phyloP scores from a whole-genome alignment of 1,140 invertebrate species.

The Elymnias hypermnestra region DNA sequence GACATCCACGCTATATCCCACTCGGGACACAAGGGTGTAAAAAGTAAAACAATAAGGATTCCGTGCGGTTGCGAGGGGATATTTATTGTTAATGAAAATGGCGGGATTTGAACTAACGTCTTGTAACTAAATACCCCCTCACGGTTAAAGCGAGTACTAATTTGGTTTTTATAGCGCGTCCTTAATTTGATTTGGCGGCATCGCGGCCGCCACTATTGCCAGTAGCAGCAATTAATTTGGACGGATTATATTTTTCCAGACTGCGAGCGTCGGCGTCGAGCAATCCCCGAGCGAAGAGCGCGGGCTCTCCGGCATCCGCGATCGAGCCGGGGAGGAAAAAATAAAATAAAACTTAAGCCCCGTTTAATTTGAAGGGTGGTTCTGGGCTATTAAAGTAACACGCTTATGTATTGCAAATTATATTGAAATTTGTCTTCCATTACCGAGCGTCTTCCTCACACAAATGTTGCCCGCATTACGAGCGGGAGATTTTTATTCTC shows the following conservation, averaged over 20 bases:
- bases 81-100: slow-evolving; percentile 78
- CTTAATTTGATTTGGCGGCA: slow-evolving; percentile 77
- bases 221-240: slow-evolving; percentile 75
- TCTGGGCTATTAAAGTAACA: slow-evolving; percentile 78
- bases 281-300: slow-evolving; percentile 34
- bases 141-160: slow-evolving; percentile 77
- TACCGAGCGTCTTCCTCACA: slow-evolving; percentile 73
- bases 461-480: slow-evolving; percentile 75
- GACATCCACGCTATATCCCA: slow-evolving; percentile 51
- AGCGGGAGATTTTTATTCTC: slow-evolving; percentile 71
- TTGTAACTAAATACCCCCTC: slow-evolving; percentile 76
- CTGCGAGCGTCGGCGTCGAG: slow-evolving; percentile 35
- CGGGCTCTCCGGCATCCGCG: slow-evolving; percentile 30
- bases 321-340: slow-evolving; percentile 63
- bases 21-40: slow-evolving; percentile 73
- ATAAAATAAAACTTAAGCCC: slow-evolving; percentile 76
- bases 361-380: slow-evolving; percentile 78
- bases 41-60: slow-evolving; percentile 76
- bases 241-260: slow-evolving; percentile 76
- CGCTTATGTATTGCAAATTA: slow-evolving; percentile 78
- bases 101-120: slow-evolving; percentile 77
- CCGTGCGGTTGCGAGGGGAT: slow-evolving; percentile 64
- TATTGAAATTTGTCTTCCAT: slow-evolving; percentile 77
- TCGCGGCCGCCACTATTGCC: slow-evolving; percentile 69
- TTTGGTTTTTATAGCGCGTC: slow-evolving; percentile 77